A percentile compares a stretch with the other conserved stretches of the same genome.
These are phyloP conservation scores for Myopa tessellatipennis DNA, from an alignment of 2,888 invertebrate species.

Conservation along the genomic window DNA sequence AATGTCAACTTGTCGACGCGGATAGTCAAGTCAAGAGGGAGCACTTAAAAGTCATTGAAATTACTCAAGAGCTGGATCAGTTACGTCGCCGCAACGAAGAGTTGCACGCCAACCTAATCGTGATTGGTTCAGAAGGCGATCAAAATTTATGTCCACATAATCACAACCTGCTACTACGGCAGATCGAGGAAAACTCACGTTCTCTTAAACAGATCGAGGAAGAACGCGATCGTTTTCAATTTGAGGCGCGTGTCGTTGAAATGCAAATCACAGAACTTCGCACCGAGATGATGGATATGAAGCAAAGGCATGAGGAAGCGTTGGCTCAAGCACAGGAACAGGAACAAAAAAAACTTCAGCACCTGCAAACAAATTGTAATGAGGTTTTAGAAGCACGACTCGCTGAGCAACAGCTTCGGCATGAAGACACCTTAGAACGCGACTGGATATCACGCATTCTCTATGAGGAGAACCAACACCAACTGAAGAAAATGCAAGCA, in stretches of 20 bases:
- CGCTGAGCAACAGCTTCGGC: constrained; percentile 54
- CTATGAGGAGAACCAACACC: constrained; percentile 70
- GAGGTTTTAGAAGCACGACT: constrained; percentile 52
- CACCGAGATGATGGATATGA: constrained; percentile 58
- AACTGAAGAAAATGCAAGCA: constrained; percentile 68
- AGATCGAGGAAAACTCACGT: constrained; percentile 57
- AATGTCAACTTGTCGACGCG: constrained; percentile 63
- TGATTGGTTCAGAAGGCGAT: constrained; percentile 51
- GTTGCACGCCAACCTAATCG: constrained; percentile 57
- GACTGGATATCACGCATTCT: constrained; percentile 72
- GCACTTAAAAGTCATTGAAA: constrained; percentile 58
- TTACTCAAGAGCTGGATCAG: constrained; percentile 58
- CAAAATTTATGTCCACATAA: constrained; percentile 45
- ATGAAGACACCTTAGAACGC: constrained; percentile 70
- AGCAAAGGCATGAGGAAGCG: constrained; percentile 56
- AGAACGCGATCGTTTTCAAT: constrained; percentile 62
- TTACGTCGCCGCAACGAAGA: constrained; percentile 57
- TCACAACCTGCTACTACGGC: constrained; percentile 52
- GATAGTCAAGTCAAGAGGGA: constrained; percentile 65
- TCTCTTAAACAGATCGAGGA: constrained; percentile 64
- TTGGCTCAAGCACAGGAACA: constrained; percentile 55
- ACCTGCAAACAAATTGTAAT: constrained; percentile 52
- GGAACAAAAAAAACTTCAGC: constrained; percentile 54
- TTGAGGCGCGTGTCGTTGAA: constrained; percentile 59
- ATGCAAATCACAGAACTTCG: constrained; percentile 59